Base-by-base conservation (phyloP, 2,113 vertebrate genomes). In the Vanacampus margaritifer region DNA sequence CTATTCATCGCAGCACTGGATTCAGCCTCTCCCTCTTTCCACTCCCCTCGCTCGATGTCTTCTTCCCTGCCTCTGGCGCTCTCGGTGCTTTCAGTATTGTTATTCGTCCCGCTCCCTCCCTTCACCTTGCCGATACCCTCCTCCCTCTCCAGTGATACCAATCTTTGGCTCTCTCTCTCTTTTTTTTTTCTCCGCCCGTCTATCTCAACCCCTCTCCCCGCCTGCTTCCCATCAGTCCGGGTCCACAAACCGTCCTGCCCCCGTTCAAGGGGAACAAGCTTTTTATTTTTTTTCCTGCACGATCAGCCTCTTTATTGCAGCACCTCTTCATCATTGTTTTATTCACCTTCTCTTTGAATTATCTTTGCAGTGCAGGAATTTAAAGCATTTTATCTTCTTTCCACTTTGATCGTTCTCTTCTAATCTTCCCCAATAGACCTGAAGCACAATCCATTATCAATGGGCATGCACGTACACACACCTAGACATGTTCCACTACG, bases 121-220 rank as follows among this genome's bases (percentile, higher is more conserved):
- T 70, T 87, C 69, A 87, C 86, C 85, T 90, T 87, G 77, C 81
- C 73, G 68, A 75, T 80, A 75, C 80, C 76, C 79, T 63, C 80
- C 81, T 87, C 73, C 76, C 76, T 86, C 82, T 82, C 79, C 71
- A 79, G 78, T 81, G 80, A 86, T 78, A 80, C 58, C 74, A 74
- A 69, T 73, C 72, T 72, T 56, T 65, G 70, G 28, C 65, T 54
- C 74, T 10, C 75, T 57, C 66, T n/a, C 28, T n/a, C 46, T 23
- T 59, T 21, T 19, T n/a, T 46, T 24, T 65, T 63, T 69, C 67
- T 75, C 60, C 62, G 45, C 58, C 72, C 59, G 56, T 61, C 60
- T 28, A 11, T 24, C 65, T 73, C 61, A 53, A 57, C 64, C 69
- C 58, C 69, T 35, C 56, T 76, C 45, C 39, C 65, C 65, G 23